A percentile compares a stretch with the other conserved stretches of the same genome.
Evolutionary conservation across 64 coral and sea anemone species (phyloP).

Genomic region (Pocillopora verrucosa): DNA sequence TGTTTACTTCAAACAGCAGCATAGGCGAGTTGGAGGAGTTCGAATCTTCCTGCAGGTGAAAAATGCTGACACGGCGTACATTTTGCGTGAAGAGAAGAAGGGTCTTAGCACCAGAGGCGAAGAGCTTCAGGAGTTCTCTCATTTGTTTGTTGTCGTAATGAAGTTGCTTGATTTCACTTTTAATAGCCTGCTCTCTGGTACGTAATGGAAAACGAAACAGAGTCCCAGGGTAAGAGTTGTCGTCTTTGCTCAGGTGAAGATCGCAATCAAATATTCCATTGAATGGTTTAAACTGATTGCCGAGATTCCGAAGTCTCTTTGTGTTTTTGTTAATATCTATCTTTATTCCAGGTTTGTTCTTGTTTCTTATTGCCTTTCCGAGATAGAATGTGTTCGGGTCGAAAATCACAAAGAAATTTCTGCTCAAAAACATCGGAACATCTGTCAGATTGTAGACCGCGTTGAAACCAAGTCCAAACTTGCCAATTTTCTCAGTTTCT

Average conservation of each 20-base stretch:
- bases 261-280: slow-evolving; percentile 81
- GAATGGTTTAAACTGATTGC: slow-evolving; percentile 68
- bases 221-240: slow-evolving; percentile 62
- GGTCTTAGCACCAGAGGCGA: slow-evolving; percentile 36
- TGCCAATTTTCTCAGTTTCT: slow-evolving; percentile 69
- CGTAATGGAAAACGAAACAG: slow-evolving; percentile 80
- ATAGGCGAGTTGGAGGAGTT: slow-evolving; percentile 27
- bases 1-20: slow-evolving; percentile 52
- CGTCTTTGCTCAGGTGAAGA: slow-evolving; percentile 19
- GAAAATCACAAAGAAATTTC: slow-evolving; percentile 68
- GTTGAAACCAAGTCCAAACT: slow-evolving; percentile 88
- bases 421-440: slow-evolving; percentile 81
- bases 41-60: slow-evolving; percentile 34
- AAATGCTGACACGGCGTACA: slow-evolving; percentile 51
- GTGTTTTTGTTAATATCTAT: slow-evolving; percentile 1
- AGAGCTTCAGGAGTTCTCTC: slow-evolving; percentile 30
- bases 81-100: slow-evolving; percentile 83
- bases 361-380: slow-evolving; percentile 49
- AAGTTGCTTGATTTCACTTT: slow-evolving; percentile 72
- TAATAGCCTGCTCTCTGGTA: slow-evolving; percentile 64
- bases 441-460: slow-evolving; percentile 81
- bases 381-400: slow-evolving; percentile 72
- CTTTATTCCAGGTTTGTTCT: slow-evolving; percentile 56
- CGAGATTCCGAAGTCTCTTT: slow-evolving; percentile 45
- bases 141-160: slow-evolving; percentile 54